Base-by-base conservation (phyloP, 2,113 vertebrate species). In the Drymodes brunneopygia region DNA sequence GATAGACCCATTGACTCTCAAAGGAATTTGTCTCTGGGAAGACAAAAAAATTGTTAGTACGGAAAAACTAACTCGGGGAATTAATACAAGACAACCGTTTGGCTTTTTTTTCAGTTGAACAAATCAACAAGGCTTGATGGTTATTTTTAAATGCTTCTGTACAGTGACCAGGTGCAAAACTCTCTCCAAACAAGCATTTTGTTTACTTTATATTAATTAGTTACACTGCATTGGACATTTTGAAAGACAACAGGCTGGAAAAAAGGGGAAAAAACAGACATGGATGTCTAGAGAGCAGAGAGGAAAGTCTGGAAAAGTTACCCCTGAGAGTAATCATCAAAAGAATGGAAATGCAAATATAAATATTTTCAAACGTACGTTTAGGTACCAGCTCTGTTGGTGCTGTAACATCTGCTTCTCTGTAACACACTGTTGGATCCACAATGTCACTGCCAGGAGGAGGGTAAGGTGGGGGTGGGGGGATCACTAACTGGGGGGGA, bases 391-490 rank as follows among this genome's bases (percentile, higher is more conserved):
- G 95, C 81, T 98, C 95, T 92, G 94, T 91, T 95, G 98, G 65
- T 95, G 96, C 71, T 87, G 98, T 90, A 93, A 95, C 96, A 86
- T 97, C 94, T 96, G 96, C 97, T 97, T 97, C 97, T 97, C 81
- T 95, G n/a, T 96, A 92, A 96, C 82, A 95, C 72, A 92, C 28
- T 73, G 95, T 21, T 79, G 97, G 91, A 96, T 98, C 98, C 86
- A 54, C 89, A 95, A 71, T 94, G 45, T 95, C 97, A 94, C 77
- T 82, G 93, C 97, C 98, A 29, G 98, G 98, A 96, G 98, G 98
- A 91, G 98, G 97, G 93, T 98, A 98, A 88, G 98, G 96, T 51
- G 98, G 98, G 98, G 98, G 98, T 31, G 98, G 98, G 97, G 98
- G 98, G 0, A 98, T 97, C 96, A 94, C 97, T 97, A 98, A 97